Base-by-base conservation (phyloP, 2,113 vertebrate genomes). In the Arenaria interpres region DNA sequence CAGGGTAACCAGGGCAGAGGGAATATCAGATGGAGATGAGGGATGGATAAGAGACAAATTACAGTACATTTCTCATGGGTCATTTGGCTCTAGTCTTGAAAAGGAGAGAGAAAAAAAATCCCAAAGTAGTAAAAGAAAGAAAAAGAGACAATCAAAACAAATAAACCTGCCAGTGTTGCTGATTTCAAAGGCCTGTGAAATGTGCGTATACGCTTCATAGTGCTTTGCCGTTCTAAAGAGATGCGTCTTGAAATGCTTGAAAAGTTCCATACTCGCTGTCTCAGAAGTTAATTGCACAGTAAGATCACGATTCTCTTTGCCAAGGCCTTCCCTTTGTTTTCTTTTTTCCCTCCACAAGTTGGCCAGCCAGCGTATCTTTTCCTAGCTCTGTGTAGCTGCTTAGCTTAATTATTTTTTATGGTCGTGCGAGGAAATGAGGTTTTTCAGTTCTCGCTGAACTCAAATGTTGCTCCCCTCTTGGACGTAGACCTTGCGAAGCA, bases 11-110 rank as follows among this genome's bases (percentile, higher is more conserved):
- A 96, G 97, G 97, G 94, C 95, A 95, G 95, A 96, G 93, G 72
- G 94, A 96, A 93, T 96, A 97, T 97, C 97, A 96, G 95, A 96
- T 96, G 93, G 95, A 96, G 96, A 96, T 97, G 96, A 96, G 72
- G 68, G 85, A 71, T 89, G 92, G 97, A 97, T 97, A 96, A 95
- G 93, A 93, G 93, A 93, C 87, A 87, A 95, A 97, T 95, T 96
- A 90, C 88, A 95, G 96, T 81, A 94, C 82, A 81, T 96, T 96
- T 97, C 95, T 96, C 96, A 96, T 96, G 96, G 96, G 96, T 96
- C 95, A 96, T 96, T 97, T 97, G 95, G 96, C 96, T 93, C 59
- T 41, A 68, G 82, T 84, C 95, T 97, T 97, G 88, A 97, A 97
- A 91, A 86, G 66, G 73, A 85, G 80, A 81, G 63, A 62, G 45